These are phyloP conservation scores for Ifrita kowaldi DNA, from an alignment of 2,113 vertebrate species.

Conservation along the genomic window DNA sequence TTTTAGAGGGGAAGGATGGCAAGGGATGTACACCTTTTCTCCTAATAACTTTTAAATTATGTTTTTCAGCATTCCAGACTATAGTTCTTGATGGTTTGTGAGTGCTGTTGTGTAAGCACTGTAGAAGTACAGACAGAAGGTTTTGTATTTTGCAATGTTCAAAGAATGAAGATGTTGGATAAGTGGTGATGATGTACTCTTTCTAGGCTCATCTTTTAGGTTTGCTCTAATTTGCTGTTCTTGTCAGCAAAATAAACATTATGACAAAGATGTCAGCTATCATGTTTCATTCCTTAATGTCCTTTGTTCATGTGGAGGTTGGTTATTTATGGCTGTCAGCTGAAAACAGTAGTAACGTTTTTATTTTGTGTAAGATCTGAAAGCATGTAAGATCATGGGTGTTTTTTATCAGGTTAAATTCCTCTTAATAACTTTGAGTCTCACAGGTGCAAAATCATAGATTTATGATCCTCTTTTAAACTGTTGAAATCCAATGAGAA, in stretches of 20 bases:
- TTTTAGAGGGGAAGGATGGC: not conserved
- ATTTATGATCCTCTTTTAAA: not conserved
- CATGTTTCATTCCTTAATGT: not conserved
- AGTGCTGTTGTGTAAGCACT: not conserved
- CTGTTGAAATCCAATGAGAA: not conserved
- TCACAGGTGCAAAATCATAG: not conserved
- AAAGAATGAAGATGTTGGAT: not conserved
- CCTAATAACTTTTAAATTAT: not conserved
- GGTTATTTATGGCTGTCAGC: not conserved
- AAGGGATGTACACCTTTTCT: not conserved
- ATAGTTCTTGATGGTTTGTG: not conserved
- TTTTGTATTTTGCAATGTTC: not conserved
- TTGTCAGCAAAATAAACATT: not conserved
- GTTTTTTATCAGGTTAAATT: not conserved
- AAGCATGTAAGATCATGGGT: not conserved
- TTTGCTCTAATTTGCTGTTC: not conserved
- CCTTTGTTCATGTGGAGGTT: not conserved
- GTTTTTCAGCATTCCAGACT: not conserved
- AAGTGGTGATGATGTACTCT: not conserved
- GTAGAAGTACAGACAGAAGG: not conserved
- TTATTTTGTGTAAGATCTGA: not conserved
- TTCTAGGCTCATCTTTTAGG: not conserved
- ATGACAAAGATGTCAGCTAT: not conserved
- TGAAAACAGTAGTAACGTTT: not conserved
- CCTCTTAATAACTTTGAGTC: not conserved